A percentile compares a stretch with the other conserved stretches of the same genome.
These are phyloP conservation scores for Acanthoscelides obtectus DNA, from an alignment of 2,888 invertebrate genomes.

Conservation along the genomic window DNA sequence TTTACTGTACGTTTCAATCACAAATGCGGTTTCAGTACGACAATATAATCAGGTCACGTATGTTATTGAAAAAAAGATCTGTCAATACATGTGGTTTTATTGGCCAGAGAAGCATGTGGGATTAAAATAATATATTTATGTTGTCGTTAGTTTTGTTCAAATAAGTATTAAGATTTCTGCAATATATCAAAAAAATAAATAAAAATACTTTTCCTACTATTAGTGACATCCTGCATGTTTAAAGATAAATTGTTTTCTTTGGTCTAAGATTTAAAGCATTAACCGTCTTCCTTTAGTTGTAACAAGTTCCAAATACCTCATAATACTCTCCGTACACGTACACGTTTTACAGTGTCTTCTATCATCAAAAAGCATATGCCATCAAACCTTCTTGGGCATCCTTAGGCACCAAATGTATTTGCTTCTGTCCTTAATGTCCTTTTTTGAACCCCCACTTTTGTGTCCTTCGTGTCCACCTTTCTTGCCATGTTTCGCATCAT, in stretches of 20 bases:
- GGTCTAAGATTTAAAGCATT: background rate
- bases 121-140: too few relatives aligned
- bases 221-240: background rate
- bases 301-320: background rate
- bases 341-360: background rate
- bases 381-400: background rate
- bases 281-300: background rate
- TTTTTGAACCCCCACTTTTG: conserved; percentile 70
- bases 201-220: too few relatives aligned
- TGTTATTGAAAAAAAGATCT: too few relatives aligned
- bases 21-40: too few relatives aligned
- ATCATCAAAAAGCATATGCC: background rate
- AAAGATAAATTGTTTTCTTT: background rate
- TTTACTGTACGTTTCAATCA: too few relatives aligned
- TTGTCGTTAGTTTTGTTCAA: too few relatives aligned
- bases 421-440: conserved; percentile 31
- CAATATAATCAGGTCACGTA: too few relatives aligned
- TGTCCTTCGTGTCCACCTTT: conserved; percentile 76
- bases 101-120: too few relatives aligned
- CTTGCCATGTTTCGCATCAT: conserved; percentile 71
- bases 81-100: too few relatives aligned
- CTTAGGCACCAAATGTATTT: background rate
- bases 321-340: background rate
- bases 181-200: too few relatives aligned
- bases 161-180: too few relatives aligned